A percentile compares a stretch with the other conserved stretches of the same genome.
Conservation (phyloP, 2,888 invertebrate genomes). For the Axea sp. region DNA sequence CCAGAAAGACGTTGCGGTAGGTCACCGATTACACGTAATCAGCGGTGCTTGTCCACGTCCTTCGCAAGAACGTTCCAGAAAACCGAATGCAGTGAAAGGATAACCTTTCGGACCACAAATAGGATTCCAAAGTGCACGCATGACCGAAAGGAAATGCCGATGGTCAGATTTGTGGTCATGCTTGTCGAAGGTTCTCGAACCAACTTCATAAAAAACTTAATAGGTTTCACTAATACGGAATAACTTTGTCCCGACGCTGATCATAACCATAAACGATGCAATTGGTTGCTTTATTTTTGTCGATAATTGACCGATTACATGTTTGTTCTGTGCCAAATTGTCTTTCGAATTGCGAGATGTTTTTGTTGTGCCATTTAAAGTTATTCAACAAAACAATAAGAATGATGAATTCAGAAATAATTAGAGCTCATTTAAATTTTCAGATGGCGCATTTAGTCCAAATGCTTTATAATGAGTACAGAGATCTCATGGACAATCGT, state of each 20-base stretch:
- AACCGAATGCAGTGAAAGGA: constrained; percentile 56
- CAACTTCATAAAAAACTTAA: constrained; percentile 39
- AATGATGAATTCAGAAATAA: too few species aligned
- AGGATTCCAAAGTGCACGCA: constrained; percentile 56
- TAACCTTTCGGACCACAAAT: constrained; percentile 55
- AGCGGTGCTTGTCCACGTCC: constrained; percentile 42
- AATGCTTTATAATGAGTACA: constrained; percentile 84
- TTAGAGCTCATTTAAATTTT: too few species aligned
- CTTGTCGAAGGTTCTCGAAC: constrained; percentile 34
- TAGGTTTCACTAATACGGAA: constrained; percentile 44
- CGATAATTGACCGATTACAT: constrained; percentile 8
- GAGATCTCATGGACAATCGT: constrained; percentile 90
- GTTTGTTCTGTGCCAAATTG: too few species aligned
- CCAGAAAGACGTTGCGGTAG: constrained; percentile 22
- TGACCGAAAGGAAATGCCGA: constrained; percentile 54
- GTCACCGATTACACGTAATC: constrained; percentile 43
- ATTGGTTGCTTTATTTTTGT: constrained; percentile 18
- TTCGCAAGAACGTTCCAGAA: constrained; percentile 59
- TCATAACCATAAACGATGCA: constrained; percentile 28
- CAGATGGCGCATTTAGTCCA: constrained; percentile 83
- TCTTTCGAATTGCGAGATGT: too few species aligned
- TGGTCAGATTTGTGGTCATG: constrained; percentile 55
- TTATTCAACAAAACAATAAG: too few species aligned
- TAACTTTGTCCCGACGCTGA: constrained; percentile 14
- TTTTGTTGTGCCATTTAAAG: constrained; percentile 1